Percentiles rank a stretch among this genome's conserved stretches.
These are phyloP conservation scores for Caradrina clavipalpis DNA, from an alignment of 2,888 invertebrate genomes.

Conservation along the genomic window DNA sequence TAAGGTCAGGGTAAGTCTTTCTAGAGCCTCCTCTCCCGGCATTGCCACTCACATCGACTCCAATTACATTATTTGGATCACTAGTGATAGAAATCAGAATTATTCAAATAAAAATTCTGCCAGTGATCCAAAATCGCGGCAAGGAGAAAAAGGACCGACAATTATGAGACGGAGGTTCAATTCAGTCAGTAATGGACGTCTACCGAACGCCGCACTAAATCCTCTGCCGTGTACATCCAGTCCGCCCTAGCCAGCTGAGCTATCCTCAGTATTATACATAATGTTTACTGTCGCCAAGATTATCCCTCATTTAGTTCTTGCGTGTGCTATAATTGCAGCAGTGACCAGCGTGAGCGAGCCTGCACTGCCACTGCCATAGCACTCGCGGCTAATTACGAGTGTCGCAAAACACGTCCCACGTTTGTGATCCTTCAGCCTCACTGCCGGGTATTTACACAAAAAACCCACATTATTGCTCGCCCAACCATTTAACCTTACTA, in stretches of 20 bases:
- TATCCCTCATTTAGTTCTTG: constrained; percentile 50
- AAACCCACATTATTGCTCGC: constrained; percentile 6
- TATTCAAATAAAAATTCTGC: too few species aligned
- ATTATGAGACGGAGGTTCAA: neutral
- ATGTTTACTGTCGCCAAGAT: constrained; percentile 28
- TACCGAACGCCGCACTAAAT: neutral
- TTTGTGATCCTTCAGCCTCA: neutral
- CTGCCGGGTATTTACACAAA: constrained; percentile 1
- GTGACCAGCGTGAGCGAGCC: constrained; percentile 7
- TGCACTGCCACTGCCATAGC: constrained; percentile 4
- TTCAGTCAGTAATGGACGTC: neutral
- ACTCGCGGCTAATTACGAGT: constrained; percentile 21
- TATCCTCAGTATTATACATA: constrained; percentile 27
- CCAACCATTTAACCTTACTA: constrained; percentile 11
- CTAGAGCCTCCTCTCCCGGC: too few species aligned
- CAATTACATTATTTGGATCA: too few species aligned
- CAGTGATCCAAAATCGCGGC: neutral
- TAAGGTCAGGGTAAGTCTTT: too few species aligned
- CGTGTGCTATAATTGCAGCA: constrained; percentile 43
- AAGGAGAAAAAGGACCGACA: neutral
- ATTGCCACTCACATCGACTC: too few species aligned
- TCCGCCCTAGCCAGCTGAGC: neutral
- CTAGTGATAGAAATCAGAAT: too few species aligned
- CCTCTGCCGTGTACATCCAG: neutral
- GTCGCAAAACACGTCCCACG: constrained; percentile 15